Conservation (phyloP, 2,888 invertebrate species). For the Acrocyrtus sp. region DNA sequence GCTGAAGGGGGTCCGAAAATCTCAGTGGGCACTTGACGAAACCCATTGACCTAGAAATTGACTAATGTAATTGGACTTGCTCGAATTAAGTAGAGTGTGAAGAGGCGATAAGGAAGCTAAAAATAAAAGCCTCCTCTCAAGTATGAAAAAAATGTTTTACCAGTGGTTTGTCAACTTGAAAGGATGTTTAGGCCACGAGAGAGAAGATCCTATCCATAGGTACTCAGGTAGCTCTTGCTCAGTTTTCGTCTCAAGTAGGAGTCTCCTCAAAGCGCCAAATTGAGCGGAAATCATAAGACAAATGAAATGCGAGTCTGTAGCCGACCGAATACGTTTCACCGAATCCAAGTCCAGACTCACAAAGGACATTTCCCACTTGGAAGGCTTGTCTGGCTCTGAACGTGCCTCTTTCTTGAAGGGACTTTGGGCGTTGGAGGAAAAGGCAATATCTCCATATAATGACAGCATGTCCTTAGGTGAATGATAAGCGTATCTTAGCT, state of each 20-base stretch:
- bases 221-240: slow-evolving; percentile 32
- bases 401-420: slow-evolving; percentile 14
- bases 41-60: slow-evolving; percentile 29
- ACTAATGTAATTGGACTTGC: too few relatives aligned
- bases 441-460: slow-evolving; percentile 30
- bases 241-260: slow-evolving; percentile 19
- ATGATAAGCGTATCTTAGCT: slow-evolving; percentile 27
- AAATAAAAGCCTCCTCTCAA: too few relatives aligned
- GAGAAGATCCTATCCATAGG: slow-evolving; percentile 37
- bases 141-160: too few relatives aligned
- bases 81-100: too few relatives aligned
- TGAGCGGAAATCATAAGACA: slow-evolving; percentile 38
- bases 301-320: slow-evolving; percentile 37
- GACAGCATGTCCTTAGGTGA: slow-evolving; percentile 26
- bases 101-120: too few relatives aligned
- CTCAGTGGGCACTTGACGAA: slow-evolving; percentile 34
- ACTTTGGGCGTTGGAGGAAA: slow-evolving; percentile 27
- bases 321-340: slow-evolving; percentile 42
- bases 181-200: slow-evolving; percentile 47
- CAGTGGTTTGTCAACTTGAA: slow-evolving; percentile 40
- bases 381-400: background rate
- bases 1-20: slow-evolving; percentile 17
- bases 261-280: slow-evolving; percentile 33
- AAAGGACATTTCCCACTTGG: slow-evolving; percentile 45
- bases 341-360: slow-evolving; percentile 27